Percentiles rank a stretch among this genome's conserved stretches.
Conservation (phyloP, 2,113 vertebrate species). For the Mesoclemmys tuberculata region DNA sequence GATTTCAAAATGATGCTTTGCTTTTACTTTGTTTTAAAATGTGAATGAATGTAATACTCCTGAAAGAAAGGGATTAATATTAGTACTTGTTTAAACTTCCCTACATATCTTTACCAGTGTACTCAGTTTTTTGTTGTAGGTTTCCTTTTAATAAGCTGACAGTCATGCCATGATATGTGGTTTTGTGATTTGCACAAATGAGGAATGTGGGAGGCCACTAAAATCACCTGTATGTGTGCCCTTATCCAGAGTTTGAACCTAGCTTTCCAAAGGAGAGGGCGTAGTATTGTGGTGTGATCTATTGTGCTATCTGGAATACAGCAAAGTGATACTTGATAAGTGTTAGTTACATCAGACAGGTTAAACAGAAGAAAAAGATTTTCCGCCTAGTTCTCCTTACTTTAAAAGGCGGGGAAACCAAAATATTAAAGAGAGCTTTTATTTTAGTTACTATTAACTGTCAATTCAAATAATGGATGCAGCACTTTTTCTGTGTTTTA, state of each 20-base stretch:
- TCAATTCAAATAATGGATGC: not conserved
- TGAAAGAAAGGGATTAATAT: not conserved
- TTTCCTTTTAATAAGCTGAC: not conserved
- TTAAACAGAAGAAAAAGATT: not conserved
- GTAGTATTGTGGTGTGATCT: not conserved
- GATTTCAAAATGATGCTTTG: not conserved
- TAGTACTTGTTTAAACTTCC: not conserved
- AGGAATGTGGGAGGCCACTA: not conserved
- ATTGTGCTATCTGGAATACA: not conserved
- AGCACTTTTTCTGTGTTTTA: not conserved
- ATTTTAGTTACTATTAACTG: conserved; percentile 26
- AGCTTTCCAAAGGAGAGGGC: not conserved
- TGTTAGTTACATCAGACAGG: conserved; percentile 13
- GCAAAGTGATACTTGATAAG: not conserved
- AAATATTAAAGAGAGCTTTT: not conserved
- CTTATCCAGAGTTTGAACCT: not conserved
- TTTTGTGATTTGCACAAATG: not conserved
- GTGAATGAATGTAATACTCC: not conserved
- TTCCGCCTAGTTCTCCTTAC: not conserved
- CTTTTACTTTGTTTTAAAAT: conserved; percentile 11
- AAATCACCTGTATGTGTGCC: not conserved
- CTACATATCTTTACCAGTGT: not conserved
- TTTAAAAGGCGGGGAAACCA: conserved; percentile 22
- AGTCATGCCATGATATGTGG: not conserved
- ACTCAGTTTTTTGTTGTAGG: not conserved